These are phyloP conservation scores for Myrmecobius fasciatus DNA, from an alignment of 2,113 vertebrate species.

Conservation along the genomic window DNA sequence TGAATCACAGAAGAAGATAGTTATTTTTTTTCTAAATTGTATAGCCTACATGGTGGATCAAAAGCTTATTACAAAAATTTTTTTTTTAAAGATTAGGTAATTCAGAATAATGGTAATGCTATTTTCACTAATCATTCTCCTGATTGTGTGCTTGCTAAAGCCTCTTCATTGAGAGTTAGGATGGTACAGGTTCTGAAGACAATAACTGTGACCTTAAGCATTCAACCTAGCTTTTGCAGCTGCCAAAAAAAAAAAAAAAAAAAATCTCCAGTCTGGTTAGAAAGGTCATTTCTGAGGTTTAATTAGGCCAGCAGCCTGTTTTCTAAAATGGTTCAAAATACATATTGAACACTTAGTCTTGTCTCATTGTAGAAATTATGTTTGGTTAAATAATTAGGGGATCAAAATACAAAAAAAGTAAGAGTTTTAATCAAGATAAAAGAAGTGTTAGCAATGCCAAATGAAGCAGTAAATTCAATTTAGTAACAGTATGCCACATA, in stretches of 20 bases:
- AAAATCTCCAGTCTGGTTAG: not conserved
- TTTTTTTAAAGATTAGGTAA: constrained; percentile 16
- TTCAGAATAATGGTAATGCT: not conserved
- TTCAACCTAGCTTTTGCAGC: not conserved
- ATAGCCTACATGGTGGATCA: not conserved
- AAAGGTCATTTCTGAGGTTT: not conserved
- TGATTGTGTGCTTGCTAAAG: not conserved
- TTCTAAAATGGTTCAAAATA: constrained; percentile 46
- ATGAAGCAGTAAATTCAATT: constrained; percentile 46
- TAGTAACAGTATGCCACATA: constrained; percentile 53
- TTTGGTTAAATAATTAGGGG: not conserved
- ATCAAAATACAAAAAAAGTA: constrained; percentile 38
- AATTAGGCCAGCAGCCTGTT: constrained; percentile 10
- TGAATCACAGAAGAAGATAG: not conserved
- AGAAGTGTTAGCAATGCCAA: constrained; percentile 30
- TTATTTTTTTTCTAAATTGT: not conserved
- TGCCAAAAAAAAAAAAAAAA: not conserved
- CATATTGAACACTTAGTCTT: not conserved
- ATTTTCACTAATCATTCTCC: not conserved
- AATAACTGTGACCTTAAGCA: not conserved
- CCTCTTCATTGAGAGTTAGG: not conserved
- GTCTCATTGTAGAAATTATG: not conserved
- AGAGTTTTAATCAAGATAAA: not conserved
- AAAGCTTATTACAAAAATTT: not conserved
- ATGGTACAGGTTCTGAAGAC: no score